Conservation (phyloP, 2,113 vertebrate genomes). For the Atlantisia rogersi region DNA sequence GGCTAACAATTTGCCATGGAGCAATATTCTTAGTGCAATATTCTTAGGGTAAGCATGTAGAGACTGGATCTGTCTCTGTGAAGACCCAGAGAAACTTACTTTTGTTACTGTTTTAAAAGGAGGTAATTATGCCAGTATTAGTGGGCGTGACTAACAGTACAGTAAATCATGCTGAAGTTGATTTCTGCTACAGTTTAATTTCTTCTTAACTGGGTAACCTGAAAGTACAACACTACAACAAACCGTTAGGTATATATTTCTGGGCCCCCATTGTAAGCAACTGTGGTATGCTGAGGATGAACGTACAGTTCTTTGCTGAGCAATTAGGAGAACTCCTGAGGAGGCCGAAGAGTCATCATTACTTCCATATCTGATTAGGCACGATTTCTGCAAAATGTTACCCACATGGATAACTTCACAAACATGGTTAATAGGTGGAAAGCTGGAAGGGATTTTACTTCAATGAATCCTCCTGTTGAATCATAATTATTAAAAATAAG, state of each 20-base stretch:
- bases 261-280: not conserved
- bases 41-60: not conserved
- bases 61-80: not conserved
- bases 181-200: not conserved
- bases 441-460: not conserved
- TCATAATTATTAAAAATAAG: not conserved
- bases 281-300: fast-evolving
- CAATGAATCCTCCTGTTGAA: not conserved
- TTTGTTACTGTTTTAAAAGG: not conserved
- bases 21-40: not conserved
- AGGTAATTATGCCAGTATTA: not conserved
- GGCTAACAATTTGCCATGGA: not conserved
- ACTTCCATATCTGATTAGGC: not conserved
- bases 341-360: not conserved
- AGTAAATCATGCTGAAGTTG: not conserved
- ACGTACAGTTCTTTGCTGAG: not conserved
- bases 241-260: not conserved
- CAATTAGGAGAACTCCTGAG: conserved; percentile 13
- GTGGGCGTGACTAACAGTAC: not conserved
- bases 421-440: not conserved
- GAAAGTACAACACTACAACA: not conserved
- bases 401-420: not conserved
- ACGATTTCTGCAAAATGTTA: not conserved
- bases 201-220: not conserved
- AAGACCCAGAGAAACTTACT: not conserved